Evolutionary conservation across 1,140 invertebrate genomes (phyloP), one percentile per base, ranked within the genome.

Genomic region (Hydropsyche tenuis): DNA sequence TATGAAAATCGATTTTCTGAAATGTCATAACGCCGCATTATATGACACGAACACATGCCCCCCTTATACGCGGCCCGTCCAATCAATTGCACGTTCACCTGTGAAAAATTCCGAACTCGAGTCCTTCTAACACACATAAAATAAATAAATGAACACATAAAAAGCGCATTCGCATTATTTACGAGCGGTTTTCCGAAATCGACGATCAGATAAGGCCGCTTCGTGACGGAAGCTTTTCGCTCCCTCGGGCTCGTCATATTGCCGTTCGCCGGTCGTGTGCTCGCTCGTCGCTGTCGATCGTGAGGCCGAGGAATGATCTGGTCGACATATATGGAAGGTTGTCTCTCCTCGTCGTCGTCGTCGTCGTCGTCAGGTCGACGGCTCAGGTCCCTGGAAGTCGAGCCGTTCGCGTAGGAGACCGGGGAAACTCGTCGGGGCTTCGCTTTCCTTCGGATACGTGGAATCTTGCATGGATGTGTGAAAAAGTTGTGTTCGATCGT

Each of bases 251-350:
- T 37, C 68, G 48, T 70, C 68, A 70, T 70, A 70, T 70, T 37
- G 30, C 9, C 30, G n/a, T n/a, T 37, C 30, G 3, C 9, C 30
- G 3, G 30, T 37, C 9, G 3, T 37, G 30, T n/a, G n/a, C 9
- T 37, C 30, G 3, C 30, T 37, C 3, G 30, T 37, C 3, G 30
- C 9, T 37, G 30, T 30, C 25, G 48, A 56, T 56, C 51, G 27
- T 37, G 30, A 70, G 4, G 68, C 45, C 30, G 30, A 3, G 51
- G 48, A 70, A 51, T 45, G 68, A 70, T 70, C 68, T 56, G 51
- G 68, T 70, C 51, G 68, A 56, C 68, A 56, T 70, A 70, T 70
- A 70, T 48, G 68, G 68, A 70, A 70, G 51, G 68, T 70, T 70
- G 68, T 37, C 43, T 22, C 43, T 53, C 27, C 68, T 14, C 51